These are phyloP conservation scores for Epinotia nisella DNA, from an alignment of 2,888 invertebrate genomes.

Conservation along the genomic window DNA sequence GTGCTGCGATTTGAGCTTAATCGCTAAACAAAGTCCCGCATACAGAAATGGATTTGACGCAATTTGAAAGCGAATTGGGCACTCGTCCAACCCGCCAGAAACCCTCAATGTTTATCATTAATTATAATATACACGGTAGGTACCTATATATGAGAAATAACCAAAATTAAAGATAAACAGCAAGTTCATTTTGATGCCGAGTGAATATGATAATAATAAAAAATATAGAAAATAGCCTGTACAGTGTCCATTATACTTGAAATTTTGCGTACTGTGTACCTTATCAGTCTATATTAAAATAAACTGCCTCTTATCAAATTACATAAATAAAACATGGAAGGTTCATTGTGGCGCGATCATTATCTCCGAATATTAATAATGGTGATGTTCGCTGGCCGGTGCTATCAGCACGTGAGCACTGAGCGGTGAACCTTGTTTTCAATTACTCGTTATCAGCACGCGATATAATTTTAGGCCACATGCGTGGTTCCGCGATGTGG, in stretches of 20 bases:
- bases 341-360: constrained; percentile 19
- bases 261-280: not conserved
- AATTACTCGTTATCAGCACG: constrained; percentile 40
- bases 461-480: constrained; percentile 42
- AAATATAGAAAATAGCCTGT: not conserved
- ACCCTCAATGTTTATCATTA: constrained; percentile 51
- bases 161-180: not conserved
- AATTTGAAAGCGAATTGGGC: constrained; percentile 70
- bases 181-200: not conserved
- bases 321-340: constrained; percentile 21
- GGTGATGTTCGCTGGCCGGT: constrained; percentile 26
- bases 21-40: constrained; percentile 27
- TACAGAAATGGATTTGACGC: constrained; percentile 69
- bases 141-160: not conserved
- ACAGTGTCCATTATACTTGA: not conserved
- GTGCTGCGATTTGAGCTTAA: constrained; percentile 6
- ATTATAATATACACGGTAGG: constrained; percentile 9
- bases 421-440: constrained; percentile 42
- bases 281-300: not conserved
- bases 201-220: no score
- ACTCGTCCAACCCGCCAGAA: constrained; percentile 64
- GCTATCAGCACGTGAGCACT: constrained; percentile 38
- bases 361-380: constrained; percentile 34
- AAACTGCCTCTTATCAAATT: constrained; percentile 1
- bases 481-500: constrained; percentile 29